A percentile compares a stretch with the other conserved stretches of the same genome.
phyloP scores from a whole-genome alignment of 1,140 invertebrate genomes.

The Callitettix versicolor region DNA sequence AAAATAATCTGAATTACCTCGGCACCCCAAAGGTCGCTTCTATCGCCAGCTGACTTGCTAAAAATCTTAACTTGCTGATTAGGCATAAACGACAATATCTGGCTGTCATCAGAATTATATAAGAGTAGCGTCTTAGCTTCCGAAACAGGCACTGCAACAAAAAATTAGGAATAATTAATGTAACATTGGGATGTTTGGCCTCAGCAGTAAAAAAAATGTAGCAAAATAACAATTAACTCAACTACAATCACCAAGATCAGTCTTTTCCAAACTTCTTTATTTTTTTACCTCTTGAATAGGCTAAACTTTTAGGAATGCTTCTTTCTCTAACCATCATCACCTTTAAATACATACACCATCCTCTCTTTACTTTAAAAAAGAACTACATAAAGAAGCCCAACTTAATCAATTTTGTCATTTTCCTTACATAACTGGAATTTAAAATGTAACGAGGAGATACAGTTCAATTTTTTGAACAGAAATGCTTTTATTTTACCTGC shows the following conservation, averaged over 20 bases:
- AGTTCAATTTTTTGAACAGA: too few relatives aligned
- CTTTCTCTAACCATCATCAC: background rate
- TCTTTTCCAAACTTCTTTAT: background rate
- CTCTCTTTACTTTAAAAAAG: too few relatives aligned
- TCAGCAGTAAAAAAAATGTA: background rate
- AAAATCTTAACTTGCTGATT: constrained; percentile 28
- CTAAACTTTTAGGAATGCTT: background rate
- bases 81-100: constrained; percentile 28
- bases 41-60: constrained; percentile 32
- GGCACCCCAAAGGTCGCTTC: constrained; percentile 31
- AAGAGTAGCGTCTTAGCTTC: background rate
- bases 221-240: background rate
- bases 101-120: constrained; percentile 25
- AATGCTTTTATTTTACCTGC: too few relatives aligned
- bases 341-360: too few relatives aligned
- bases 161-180: background rate
- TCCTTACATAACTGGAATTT: too few relatives aligned
- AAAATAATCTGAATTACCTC: constrained; percentile 27
- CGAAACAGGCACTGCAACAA: constrained; percentile 7
- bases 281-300: background rate
- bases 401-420: too few relatives aligned
- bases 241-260: background rate
- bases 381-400: too few relatives aligned
- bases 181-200: background rate
- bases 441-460: too few relatives aligned